Conservation (phyloP, 2,888 invertebrate species). For the Mamestra brassicae region DNA sequence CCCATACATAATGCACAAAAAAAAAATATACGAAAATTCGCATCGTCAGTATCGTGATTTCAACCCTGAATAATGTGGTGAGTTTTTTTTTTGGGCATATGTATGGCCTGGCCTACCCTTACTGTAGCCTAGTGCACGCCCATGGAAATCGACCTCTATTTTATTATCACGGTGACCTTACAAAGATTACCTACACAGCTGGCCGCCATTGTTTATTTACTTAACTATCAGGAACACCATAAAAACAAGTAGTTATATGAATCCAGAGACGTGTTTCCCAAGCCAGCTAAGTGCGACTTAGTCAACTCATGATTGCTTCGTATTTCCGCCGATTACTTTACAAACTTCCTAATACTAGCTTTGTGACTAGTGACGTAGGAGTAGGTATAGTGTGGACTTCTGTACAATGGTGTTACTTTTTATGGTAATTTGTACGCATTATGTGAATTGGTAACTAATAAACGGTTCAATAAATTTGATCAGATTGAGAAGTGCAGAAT, state of each 20-base stretch:
- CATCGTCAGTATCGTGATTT: too few species aligned
- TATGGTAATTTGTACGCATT: too few species aligned
- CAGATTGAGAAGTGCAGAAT: not conserved
- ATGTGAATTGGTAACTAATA: not conserved
- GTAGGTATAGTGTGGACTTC: conserved; percentile 1
- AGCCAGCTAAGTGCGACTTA: conserved; percentile 47
- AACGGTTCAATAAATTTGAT: not conserved
- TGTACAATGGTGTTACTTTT: not conserved
- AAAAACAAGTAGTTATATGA: conserved; percentile 13
- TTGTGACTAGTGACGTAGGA: conserved; percentile 10
- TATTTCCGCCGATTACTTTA: conserved; percentile 63
- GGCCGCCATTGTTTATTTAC: conserved; percentile 40
- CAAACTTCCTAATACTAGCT: conserved; percentile 45
- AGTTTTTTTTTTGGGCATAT: too few species aligned
- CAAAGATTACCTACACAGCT: not conserved
- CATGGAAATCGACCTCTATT: conserved; percentile 3
- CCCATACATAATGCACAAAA: too few species aligned
- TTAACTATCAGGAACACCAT: conserved; percentile 22
- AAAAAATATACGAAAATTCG: too few species aligned
- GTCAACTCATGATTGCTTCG: conserved; percentile 64
- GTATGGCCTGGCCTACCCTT: too few species aligned
- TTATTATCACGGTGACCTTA: conserved; percentile 23
- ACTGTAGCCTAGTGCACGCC: too few species aligned
- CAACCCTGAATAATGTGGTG: too few species aligned
- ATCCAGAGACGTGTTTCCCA: conserved; percentile 23